Evolutionary conservation across 2,113 vertebrate species (phyloP).

Genomic region (Hyaena hyaena): DNA sequence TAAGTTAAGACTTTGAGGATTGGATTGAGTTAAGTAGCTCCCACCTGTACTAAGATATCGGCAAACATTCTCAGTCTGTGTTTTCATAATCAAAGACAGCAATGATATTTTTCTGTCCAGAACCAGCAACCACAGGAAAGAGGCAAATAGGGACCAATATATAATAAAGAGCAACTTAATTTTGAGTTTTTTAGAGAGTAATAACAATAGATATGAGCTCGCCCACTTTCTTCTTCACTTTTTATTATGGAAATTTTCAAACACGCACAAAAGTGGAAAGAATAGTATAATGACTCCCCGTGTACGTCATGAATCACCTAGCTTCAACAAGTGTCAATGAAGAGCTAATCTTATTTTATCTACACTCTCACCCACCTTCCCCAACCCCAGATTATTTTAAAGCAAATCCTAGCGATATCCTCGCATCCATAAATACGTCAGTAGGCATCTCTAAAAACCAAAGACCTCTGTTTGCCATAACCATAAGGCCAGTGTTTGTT

Average conservation of each 20-base stretch:
- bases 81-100: conserved; percentile 29
- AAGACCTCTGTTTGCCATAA: neutral
- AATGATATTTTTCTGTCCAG: conserved; percentile 58
- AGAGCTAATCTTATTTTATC: conserved; percentile 46
- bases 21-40: conserved; percentile 64
- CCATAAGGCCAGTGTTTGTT: neutral
- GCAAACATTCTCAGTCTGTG: conserved; percentile 56
- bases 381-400: conserved; percentile 49
- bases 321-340: conserved; percentile 38
- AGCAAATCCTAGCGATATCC: neutral
- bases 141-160: conserved; percentile 59
- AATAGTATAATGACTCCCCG: conserved; percentile 58
- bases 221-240: conserved; percentile 65
- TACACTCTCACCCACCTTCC: neutral
- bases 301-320: conserved; percentile 59
- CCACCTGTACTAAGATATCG: conserved; percentile 61
- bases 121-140: conserved; percentile 1
- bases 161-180: conserved; percentile 61
- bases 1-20: conserved; percentile 67
- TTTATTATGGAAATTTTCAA: conserved; percentile 74
- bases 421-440: conserved; percentile 31
- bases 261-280: conserved; percentile 52
- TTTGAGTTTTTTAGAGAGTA: conserved; percentile 57
- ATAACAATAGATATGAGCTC: conserved; percentile 67
- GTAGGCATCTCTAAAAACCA: conserved; percentile 43